A percentile compares a stretch with the other conserved stretches of the same genome.
Conservation (phyloP, 2,113 vertebrate species). For the Tyto alba region DNA sequence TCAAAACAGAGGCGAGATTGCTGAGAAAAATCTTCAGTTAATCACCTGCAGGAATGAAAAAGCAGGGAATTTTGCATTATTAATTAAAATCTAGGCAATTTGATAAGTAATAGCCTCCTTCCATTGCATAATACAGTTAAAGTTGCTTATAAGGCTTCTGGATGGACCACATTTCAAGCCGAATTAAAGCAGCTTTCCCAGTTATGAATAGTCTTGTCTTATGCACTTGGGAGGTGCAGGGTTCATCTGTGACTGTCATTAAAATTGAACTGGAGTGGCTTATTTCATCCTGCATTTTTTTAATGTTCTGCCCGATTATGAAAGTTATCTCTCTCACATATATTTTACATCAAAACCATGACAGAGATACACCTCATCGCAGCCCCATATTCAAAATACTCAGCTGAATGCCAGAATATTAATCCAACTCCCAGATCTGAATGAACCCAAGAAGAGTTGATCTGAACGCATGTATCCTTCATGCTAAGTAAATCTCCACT, state of each 20-base stretch:
- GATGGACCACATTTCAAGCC: background rate
- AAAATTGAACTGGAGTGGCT: background rate
- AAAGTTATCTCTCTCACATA: slow-evolving; percentile 7
- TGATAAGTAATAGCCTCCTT: background rate
- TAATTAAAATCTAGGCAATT: slow-evolving; percentile 48
- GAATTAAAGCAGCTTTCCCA: slow-evolving; percentile 28
- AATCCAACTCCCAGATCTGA: background rate
- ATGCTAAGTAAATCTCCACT: background rate
- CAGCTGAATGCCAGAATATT: background rate
- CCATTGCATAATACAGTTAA: background rate
- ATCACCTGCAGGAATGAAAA: slow-evolving; percentile 50
- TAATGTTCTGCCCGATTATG: background rate
- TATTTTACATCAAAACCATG: slow-evolving; percentile 46
- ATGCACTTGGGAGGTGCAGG: background rate
- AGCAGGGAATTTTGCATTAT: slow-evolving; percentile 31
- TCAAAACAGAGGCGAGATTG: slow-evolving; percentile 2
- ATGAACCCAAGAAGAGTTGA: background rate
- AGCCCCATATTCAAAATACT: background rate
- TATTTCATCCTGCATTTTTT: slow-evolving; percentile 7
- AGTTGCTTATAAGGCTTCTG: slow-evolving; percentile 13
- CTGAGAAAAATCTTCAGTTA: slow-evolving; percentile 30
- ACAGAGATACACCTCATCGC: background rate
- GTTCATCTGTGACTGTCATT: background rate
- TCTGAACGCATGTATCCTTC: background rate
- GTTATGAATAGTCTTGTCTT: background rate